Evolutionary conservation across 2,888 invertebrate genomes (phyloP).

Genomic region (Drosophila kambysellisi): DNA sequence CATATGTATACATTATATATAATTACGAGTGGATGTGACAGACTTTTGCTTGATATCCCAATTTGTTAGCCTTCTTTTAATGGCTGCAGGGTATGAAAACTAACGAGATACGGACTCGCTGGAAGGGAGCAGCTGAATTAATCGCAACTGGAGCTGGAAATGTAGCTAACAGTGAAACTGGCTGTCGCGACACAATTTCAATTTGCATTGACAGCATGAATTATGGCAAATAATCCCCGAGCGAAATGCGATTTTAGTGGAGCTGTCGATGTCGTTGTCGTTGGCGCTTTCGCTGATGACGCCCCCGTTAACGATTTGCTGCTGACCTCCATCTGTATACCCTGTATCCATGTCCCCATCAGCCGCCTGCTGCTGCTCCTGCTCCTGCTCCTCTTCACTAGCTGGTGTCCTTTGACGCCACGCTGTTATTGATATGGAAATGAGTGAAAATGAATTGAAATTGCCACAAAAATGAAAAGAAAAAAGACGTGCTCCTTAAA

Average conservation of each 20-base stretch:
- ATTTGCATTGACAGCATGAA: conserved; percentile 81
- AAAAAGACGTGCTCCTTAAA: conserved; percentile 26
- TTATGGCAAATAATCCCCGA: conserved; percentile 76
- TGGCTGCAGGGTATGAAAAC: conserved; percentile 25
- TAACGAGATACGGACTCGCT: conserved; percentile 62
- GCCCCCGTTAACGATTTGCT: conserved; percentile 31
- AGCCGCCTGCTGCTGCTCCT: not conserved
- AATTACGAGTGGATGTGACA: not conserved
- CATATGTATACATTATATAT: not conserved
- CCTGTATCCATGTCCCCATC: not conserved
- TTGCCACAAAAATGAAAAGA: conserved; percentile 6
- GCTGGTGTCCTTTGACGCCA: conserved; percentile 12
- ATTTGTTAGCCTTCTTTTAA: not conserved
- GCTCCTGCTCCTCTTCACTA: not conserved
- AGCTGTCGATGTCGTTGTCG: conserved; percentile 19
- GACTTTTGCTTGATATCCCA: not conserved
- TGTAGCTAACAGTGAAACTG: conserved; percentile 4
- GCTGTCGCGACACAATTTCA: conserved; percentile 68
- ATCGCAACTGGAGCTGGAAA: conserved; percentile 11
- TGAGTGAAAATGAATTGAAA: conserved; percentile 43
- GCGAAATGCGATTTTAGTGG: conserved; percentile 74
- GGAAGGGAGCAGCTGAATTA: not conserved
- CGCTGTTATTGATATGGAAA: conserved; percentile 76
- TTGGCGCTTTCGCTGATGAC: conserved; percentile 4
- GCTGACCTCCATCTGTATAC: conserved; percentile 13